A percentile compares a stretch with the other conserved stretches of the same genome.
These are phyloP conservation scores for Agriopis aurantiaria DNA, from an alignment of 2,888 invertebrate genomes.

Conservation along the genomic window DNA sequence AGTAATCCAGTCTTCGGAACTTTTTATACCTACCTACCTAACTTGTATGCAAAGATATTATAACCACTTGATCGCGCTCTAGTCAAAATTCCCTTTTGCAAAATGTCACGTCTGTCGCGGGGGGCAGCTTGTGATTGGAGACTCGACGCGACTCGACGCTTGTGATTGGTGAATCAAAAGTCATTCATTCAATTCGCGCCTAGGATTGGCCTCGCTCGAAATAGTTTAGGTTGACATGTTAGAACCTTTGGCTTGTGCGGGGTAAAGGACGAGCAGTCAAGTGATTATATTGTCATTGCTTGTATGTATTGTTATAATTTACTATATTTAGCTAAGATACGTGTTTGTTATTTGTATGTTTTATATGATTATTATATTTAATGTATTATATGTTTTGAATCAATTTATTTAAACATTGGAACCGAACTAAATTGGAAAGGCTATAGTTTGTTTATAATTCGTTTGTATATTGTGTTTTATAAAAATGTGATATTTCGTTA, in stretches of 20 bases:
- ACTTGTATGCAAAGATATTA: no score
- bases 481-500: conserved; percentile 69
- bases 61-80: neutral
- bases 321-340: neutral
- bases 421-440: conserved; percentile 17
- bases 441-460: conserved; percentile 34
- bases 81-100: neutral
- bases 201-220: no score
- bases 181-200: no score
- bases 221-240: no score
- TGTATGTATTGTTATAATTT: conserved; percentile 13
- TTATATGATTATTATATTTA: neutral
- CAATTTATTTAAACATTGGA: conserved; percentile 12
- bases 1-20: no score
- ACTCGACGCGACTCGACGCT: no score
- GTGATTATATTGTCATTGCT: no score
- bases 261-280: no score
- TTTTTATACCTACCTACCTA: neutral
- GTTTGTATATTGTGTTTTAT: conserved; percentile 56
- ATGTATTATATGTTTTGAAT: conserved; percentile 22
- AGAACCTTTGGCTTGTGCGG: no score
- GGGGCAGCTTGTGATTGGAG: no score
- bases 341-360: conserved; percentile 9
- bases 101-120: no score
- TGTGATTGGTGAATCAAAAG: no score